Conservation (phyloP, 2,888 invertebrate genomes). For the Uropetala carovei region DNA sequence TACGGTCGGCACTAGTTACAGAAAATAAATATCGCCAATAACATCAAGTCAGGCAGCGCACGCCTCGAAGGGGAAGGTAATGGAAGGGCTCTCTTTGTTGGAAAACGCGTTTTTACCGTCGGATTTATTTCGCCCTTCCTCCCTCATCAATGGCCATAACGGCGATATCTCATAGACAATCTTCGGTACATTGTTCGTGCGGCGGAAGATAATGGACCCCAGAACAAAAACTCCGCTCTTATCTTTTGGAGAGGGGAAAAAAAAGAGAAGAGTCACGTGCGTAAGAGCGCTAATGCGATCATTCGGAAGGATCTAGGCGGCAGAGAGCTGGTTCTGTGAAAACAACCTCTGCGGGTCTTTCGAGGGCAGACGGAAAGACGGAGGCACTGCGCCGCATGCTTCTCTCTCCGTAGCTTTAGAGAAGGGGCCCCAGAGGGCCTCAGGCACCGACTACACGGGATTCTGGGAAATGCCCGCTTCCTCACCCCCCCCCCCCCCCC, state of each 20-base stretch:
- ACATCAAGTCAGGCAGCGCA: too few relatives aligned
- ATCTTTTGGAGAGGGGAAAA: not conserved
- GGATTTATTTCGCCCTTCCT: too few relatives aligned
- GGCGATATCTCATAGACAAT: constrained; percentile 1
- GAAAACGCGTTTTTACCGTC: too few relatives aligned
- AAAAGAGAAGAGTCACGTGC: not conserved
- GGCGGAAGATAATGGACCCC: not conserved
- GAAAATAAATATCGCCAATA: too few relatives aligned
- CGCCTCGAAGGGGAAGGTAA: too few relatives aligned
- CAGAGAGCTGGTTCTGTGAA: not conserved
- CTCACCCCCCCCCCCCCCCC: not conserved
- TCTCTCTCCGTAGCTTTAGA: not conserved
- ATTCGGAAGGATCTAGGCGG: not conserved
- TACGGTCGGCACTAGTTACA: too few relatives aligned
- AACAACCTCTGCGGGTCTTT: too few relatives aligned
- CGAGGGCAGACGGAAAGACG: too few relatives aligned
- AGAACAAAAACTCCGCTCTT: not conserved
- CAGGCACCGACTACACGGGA: not conserved
- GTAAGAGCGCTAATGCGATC: not conserved
- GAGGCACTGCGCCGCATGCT: not conserved
- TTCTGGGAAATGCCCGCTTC: not conserved
- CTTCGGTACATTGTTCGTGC: not conserved
- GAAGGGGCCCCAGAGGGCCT: not conserved
- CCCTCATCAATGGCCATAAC: not conserved
- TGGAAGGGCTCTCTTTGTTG: too few relatives aligned